A percentile compares a stretch with the other conserved stretches of the same genome.
phyloP scores from a whole-genome alignment of 2,888 invertebrate species.

The Synanthedon tipuliformis region DNA sequence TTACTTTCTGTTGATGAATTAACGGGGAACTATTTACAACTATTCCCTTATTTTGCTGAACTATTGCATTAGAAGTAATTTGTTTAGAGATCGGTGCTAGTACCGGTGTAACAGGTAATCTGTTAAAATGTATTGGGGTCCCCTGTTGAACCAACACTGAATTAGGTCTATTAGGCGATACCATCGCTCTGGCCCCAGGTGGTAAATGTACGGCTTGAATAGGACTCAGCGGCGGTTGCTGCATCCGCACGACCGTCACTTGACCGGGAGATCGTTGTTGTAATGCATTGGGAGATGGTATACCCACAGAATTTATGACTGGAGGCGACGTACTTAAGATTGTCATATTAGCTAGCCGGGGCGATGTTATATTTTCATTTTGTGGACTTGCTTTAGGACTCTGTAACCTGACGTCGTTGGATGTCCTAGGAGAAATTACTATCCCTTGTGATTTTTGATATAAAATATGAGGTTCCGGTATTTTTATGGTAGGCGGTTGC shows the following conservation, averaged over 20 bases:
- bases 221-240: constrained; percentile 58
- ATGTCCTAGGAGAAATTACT: constrained; percentile 53
- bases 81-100: constrained; percentile 70
- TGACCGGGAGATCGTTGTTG: constrained; percentile 56
- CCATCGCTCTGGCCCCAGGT: constrained; percentile 45
- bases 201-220: constrained; percentile 55
- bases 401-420: constrained; percentile 46
- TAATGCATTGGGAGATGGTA: constrained; percentile 47
- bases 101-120: constrained; percentile 71
- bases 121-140: constrained; percentile 57
- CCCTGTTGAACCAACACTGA: constrained; percentile 61
- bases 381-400: constrained; percentile 53
- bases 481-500: constrained; percentile 76
- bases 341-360: constrained; percentile 49
- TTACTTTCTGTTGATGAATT: constrained; percentile 48
- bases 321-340: constrained; percentile 49
- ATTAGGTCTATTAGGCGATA: constrained; percentile 57
- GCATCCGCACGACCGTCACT: constrained; percentile 65
- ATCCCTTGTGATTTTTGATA: constrained; percentile 61
- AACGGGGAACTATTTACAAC: constrained; percentile 28
- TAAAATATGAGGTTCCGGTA: constrained; percentile 68
- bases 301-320: constrained; percentile 39
- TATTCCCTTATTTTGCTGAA: constrained; percentile 45
- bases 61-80: constrained; percentile 56
- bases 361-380: constrained; percentile 44